These are phyloP conservation scores for Alosa alosa DNA, from an alignment of 2,113 vertebrate genomes.

Conservation along the genomic window DNA sequence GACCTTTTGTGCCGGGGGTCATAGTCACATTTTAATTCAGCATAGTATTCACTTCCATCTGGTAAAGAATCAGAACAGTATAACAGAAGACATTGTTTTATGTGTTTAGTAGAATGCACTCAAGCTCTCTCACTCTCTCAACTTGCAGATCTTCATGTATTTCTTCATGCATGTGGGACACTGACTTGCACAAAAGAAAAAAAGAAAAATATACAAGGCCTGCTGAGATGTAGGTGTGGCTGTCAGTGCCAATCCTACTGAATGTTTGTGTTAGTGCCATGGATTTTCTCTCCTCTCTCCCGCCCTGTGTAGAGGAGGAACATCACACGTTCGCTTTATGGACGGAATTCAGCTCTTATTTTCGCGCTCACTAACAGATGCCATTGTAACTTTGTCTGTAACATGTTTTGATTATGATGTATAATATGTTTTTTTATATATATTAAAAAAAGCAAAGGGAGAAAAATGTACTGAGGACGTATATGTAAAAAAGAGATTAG, in stretches of 20 bases:
- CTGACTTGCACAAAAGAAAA: neutral
- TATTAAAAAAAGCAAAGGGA: neutral
- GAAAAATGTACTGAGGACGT: neutral
- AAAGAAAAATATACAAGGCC: neutral
- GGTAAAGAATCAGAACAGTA: neutral
- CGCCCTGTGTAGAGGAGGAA: neutral
- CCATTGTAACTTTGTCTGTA: constrained; percentile 70
- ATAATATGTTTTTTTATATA: neutral
- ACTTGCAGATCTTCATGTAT: neutral
- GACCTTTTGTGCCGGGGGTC: neutral
- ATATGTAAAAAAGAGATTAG: neutral
- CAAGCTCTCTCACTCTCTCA: neutral
- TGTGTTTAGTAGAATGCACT: neutral
- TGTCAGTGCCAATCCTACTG: neutral
- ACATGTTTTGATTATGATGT: constrained; percentile 69
- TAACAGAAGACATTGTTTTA: neutral
- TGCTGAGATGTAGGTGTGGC: neutral
- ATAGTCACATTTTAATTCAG: neutral
- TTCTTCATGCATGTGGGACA: constrained; percentile 3
- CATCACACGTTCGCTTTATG: neutral
- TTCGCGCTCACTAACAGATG: constrained; percentile 45
- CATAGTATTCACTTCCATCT: neutral
- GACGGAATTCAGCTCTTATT: neutral
- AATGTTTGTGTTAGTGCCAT: constrained; percentile 7
- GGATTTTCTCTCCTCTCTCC: neutral